Base-by-base conservation (phyloP, 2,113 vertebrate species). In the Lophochroa leadbeateri region DNA sequence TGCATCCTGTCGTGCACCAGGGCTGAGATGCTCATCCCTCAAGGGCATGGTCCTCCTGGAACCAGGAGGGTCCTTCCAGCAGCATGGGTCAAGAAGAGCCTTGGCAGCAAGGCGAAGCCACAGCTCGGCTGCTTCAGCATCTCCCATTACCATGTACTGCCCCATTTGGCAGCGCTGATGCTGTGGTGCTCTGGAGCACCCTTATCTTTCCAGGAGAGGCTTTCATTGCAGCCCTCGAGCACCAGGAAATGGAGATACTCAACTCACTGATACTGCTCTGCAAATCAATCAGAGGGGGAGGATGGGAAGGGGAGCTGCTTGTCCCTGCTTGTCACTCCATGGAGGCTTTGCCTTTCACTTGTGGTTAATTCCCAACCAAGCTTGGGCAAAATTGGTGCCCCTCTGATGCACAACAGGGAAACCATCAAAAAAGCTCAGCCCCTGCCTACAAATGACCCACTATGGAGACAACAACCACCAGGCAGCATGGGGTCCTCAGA, bases 61-160 rank as follows among this genome's bases (percentile, higher is more conserved):
- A 50, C 17, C 65, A 49, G 7, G 50, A 86, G 91, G 29, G n/a
- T 78, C 60, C 60, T 91, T 52, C 74, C 47, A n/a, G 53, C 0
- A 2, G 29, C 1, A 0, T 75, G 82, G 76, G 53, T 35, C 61
- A 2, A 52, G 57, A 82, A 50, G 27, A 85, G 33, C 33, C 71
- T 50, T 0, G 0, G 44, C 41, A 79, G 39, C 0, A 1, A 35
- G 19, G 46, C 1, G 2, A 19, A 78, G 74, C 41, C 43, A 1
- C 6, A 31, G 23, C 69, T 24, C 1, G 0, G 27, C 60, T 53
- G 23, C 7, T 33, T 76, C 52, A 52, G 35, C 86, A 92, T 61
- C 77, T 77, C 69, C 71, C 39, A 3, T 58, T 44, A 2, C 43
- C 19, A 4, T 18, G 80, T 17, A 33, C 10, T 27, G 70, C 0